phyloP scores from a whole-genome alignment of 2,888 invertebrate genomes.

The Agrotis clavis region DNA sequence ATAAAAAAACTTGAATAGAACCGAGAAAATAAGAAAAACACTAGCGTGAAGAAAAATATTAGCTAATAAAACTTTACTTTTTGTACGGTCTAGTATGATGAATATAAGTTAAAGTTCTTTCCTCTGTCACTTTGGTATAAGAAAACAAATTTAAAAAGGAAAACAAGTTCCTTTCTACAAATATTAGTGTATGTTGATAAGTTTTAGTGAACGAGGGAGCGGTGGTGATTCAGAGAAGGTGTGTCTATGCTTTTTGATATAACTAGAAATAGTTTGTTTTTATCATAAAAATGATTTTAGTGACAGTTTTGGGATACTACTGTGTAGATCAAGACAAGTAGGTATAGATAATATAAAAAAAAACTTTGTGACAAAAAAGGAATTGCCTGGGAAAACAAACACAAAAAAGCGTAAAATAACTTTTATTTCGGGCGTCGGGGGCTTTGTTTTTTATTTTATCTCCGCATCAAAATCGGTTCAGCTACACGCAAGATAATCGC shows the following conservation, averaged over 20 bases:
- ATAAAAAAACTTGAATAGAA: conserved; percentile 37
- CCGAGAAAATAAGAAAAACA: conserved; percentile 22
- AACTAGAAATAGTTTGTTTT: conserved; percentile 43
- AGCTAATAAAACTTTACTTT: conserved; percentile 45
- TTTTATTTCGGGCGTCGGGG: too few species aligned
- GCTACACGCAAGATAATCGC: too few species aligned
- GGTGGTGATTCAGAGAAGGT: conserved; percentile 48
- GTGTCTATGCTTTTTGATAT: conserved; percentile 37
- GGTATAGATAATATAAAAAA: too few species aligned
- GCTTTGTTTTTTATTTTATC: too few species aligned
- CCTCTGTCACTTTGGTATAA: conserved; percentile 23
- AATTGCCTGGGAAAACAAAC: too few species aligned
- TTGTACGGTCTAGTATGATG: conserved; percentile 15
- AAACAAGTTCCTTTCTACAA: conserved; percentile 37
- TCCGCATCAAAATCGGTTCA: too few species aligned
- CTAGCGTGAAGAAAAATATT: conserved; percentile 36
- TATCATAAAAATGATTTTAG: conserved; percentile 15
- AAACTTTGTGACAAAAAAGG: too few species aligned
- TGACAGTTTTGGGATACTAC: background rate
- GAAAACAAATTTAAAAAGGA: conserved; percentile 53
- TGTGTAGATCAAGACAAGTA: too few species aligned
- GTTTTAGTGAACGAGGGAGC: conserved; percentile 49
- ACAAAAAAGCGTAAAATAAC: too few species aligned
- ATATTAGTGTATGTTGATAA: conserved; percentile 71
- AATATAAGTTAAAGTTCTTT: conserved; percentile 34